Percentiles rank a stretch among this genome's conserved stretches.
phyloP scores from a whole-genome alignment of 1,140 invertebrate species.

The Euglossa dilemma region DNA sequence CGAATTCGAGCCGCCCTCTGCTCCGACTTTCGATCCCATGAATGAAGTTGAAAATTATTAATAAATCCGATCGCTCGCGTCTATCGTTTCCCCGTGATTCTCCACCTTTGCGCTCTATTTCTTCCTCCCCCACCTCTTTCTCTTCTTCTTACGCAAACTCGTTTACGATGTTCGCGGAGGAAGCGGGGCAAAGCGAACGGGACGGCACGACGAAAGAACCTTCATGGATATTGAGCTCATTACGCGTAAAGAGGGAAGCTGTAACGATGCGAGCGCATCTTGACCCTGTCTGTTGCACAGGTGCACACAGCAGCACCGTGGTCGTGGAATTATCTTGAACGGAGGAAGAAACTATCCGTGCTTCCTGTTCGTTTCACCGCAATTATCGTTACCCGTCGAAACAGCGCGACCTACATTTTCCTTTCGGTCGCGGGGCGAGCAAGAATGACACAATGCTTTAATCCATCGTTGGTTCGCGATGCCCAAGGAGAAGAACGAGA shows the following conservation, averaged over 20 bases:
- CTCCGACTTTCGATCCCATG: not conserved
- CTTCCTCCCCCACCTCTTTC: not conserved
- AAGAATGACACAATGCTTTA: constrained; percentile 42
- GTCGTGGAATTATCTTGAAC: constrained; percentile 37
- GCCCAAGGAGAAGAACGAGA: constrained; percentile 1
- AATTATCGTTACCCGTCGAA: constrained; percentile 53
- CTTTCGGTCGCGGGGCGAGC: constrained; percentile 28
- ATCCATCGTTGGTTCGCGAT: constrained; percentile 24
- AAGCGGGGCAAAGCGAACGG: too few relatives aligned
- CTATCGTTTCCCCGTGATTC: not conserved
- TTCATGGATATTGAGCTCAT: not conserved
- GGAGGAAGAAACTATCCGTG: not conserved
- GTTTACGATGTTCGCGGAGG: too few relatives aligned
- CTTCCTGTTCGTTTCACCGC: constrained; percentile 26
- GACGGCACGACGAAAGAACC: too few relatives aligned
- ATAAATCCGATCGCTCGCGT: not conserved
- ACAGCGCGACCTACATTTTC: constrained; percentile 58
- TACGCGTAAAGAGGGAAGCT: not conserved
- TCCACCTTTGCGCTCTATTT: not conserved
- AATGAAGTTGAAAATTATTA: constrained; percentile 24
- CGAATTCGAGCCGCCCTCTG: constrained; percentile 2
- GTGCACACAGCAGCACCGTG: not conserved
- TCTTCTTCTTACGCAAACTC: not conserved
- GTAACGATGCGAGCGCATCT: not conserved
- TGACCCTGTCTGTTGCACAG: not conserved